Conservation (phyloP, 2,888 invertebrate species). For the Macrosiphum euphorbiae region DNA sequence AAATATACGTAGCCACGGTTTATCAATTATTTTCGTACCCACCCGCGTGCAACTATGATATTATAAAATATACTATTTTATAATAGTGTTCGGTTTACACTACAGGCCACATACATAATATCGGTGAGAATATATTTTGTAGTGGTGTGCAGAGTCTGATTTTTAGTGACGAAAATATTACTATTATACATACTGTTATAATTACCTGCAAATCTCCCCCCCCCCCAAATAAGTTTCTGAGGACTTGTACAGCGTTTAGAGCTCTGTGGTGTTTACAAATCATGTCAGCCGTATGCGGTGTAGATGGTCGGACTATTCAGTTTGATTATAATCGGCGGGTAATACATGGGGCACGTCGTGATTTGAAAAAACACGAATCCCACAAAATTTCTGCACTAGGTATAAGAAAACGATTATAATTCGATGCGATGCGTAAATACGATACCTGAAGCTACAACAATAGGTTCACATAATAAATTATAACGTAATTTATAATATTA, state of each 20-base stretch:
- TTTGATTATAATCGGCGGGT: not conserved
- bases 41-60: not conserved
- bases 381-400: not conserved
- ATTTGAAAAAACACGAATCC: not conserved
- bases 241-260: not conserved
- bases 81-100: not conserved
- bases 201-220: not conserved
- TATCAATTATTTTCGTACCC: conserved; percentile 17
- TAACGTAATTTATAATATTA: no score
- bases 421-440: not conserved
- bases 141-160: not conserved
- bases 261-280: not conserved
- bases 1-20: not conserved
- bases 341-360: not conserved
- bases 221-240: not conserved
- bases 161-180: not conserved
- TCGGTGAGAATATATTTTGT: not conserved
- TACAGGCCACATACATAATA: not conserved
- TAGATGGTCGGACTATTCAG: rapidly evolving
- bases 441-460: no score
- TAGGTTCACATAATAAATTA: not conserved
- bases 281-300: not conserved
- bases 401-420: no score
- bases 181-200: not conserved
- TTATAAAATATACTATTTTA: not conserved